Percentiles rank a stretch among this genome's conserved stretches.
Evolutionary conservation across 1,140 invertebrate genomes (phyloP).

Genomic region (Mamestra configurata): DNA sequence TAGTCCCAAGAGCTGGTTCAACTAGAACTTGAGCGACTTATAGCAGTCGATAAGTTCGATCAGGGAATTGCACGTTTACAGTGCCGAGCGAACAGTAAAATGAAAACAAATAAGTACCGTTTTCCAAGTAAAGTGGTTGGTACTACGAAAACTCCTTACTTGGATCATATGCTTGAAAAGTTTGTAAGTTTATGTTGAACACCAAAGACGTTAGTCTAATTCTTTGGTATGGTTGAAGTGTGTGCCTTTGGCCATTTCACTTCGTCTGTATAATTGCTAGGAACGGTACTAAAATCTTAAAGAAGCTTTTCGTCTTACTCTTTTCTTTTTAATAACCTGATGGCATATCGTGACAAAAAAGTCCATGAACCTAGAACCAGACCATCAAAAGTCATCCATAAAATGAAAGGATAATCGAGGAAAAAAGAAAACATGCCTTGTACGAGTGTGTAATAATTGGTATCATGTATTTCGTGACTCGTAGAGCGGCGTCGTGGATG

Average conservation of each 20-base stretch:
- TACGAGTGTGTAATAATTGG: conserved; percentile 21
- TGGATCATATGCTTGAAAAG: conserved; percentile 21
- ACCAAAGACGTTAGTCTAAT: conserved; percentile 12
- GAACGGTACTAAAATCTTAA: neutral
- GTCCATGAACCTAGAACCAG: neutral
- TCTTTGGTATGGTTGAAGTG: neutral
- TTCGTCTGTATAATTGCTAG: neutral
- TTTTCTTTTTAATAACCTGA: neutral
- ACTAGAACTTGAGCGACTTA: conserved; percentile 38
- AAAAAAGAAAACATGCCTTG: conserved; percentile 11
- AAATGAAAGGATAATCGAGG: neutral
- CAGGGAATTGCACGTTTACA: conserved; percentile 36
- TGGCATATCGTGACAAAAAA: neutral
- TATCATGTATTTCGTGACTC: conserved; percentile 29
- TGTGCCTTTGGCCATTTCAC: neutral
- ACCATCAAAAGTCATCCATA: neutral
- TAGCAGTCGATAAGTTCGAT: conserved; percentile 39
- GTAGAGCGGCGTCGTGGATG: conserved; percentile 48
- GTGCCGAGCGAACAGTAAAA: neutral
- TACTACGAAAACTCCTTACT: neutral
- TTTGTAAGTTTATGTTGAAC: neutral
- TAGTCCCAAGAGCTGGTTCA: conserved; percentile 29
- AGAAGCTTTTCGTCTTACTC: neutral
- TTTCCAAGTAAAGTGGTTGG: conserved; percentile 7
- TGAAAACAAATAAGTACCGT: conserved; percentile 11